Conservation (phyloP, 2,797 vertebrate genomes). For the Microctenopoma steveboyesi region DNA sequence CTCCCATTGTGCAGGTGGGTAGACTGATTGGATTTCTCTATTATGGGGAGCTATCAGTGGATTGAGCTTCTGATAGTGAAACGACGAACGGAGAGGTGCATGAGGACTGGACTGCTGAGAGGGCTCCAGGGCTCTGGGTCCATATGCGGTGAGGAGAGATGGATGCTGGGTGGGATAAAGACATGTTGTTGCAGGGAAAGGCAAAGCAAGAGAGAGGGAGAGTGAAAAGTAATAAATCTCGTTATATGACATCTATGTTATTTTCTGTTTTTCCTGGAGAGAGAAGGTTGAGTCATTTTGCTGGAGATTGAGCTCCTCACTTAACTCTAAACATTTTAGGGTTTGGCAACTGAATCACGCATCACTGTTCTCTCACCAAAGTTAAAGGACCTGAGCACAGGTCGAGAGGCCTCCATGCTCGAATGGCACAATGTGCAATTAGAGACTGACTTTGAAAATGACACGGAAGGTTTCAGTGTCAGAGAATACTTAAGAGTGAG, state of each 20-base stretch:
- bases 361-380: conserved; percentile 17
- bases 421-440: neutral
- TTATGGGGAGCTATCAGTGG: conserved; percentile 57
- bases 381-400: conserved; percentile 9
- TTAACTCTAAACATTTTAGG: neutral
- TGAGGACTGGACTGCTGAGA: conserved; percentile 32
- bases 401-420: conserved; percentile 28
- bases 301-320: conserved; percentile 60
- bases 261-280: conserved; percentile 1
- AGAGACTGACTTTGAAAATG: conserved; percentile 11
- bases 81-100: conserved; percentile 47
- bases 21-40: conserved; percentile 66
- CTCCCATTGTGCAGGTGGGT: conserved; percentile 58
- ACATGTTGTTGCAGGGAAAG: neutral
- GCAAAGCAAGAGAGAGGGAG: conserved; percentile 3
- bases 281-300: conserved; percentile 60
- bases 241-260: conserved; percentile 59
- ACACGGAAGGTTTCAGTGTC: neutral
- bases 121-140: conserved; percentile 27
- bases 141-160: neutral
- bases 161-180: conserved; percentile 19
- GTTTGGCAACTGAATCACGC: conserved; percentile 11
- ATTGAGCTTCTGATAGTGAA: conserved; percentile 47
- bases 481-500: neutral
- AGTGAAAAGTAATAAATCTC: conserved; percentile 66